Evolutionary conservation across 2,113 vertebrate species (phyloP).

Genomic region (Nesogale talazaci): DNA sequence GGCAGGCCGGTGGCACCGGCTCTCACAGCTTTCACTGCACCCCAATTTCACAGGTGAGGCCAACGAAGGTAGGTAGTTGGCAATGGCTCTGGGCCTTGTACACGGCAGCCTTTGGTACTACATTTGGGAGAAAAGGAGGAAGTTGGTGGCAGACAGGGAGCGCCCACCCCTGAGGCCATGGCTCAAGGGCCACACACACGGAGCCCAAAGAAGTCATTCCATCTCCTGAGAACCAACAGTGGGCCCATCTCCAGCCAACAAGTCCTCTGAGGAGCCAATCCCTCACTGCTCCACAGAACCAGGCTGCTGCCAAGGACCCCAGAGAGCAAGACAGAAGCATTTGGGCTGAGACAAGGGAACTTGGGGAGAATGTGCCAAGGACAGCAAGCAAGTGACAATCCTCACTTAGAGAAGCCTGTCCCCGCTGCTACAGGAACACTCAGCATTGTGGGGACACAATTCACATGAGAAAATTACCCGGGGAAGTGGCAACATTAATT

Average conservation of each 20-base stretch:
- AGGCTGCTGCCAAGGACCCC: not conserved
- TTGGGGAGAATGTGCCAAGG: not conserved
- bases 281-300: not conserved
- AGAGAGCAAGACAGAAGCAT: not conserved
- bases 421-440: not conserved
- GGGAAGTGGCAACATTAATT: not conserved
- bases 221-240: not conserved
- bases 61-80: not conserved
- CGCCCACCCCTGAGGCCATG: not conserved
- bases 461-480: not conserved
- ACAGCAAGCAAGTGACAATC: not conserved
- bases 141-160: not conserved
- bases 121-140: not conserved
- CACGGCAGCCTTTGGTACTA: not conserved
- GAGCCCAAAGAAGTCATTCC: not conserved
- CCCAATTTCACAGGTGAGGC: not conserved
- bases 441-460: not conserved
- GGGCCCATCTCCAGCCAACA: not conserved
- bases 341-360: constrained; percentile 21
- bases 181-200: not conserved
- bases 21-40: not conserved
- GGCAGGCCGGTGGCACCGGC: not conserved
- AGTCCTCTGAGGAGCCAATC: not conserved
- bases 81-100: not conserved
- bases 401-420: constrained; percentile 11